Evolutionary conservation across 2,888 invertebrate species (phyloP).

Genomic region (Melinaea menophilus): DNA sequence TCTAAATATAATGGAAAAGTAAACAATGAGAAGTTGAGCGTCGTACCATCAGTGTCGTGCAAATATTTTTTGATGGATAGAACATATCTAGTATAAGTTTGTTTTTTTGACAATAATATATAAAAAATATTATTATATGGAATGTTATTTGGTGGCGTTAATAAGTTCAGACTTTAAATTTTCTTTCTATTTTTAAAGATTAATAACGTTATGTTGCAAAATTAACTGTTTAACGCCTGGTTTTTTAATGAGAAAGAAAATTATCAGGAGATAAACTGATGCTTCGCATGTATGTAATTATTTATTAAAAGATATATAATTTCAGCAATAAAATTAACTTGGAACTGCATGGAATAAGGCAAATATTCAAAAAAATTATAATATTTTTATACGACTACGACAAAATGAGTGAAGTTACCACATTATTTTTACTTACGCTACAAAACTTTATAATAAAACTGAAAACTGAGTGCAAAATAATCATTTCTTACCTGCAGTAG

Average conservation of each 20-base stretch:
- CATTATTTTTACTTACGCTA: constrained; percentile 48
- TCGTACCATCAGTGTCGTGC: constrained; percentile 34
- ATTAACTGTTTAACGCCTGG: too few relatives aligned
- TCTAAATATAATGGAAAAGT: constrained; percentile 60
- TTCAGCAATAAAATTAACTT: constrained; percentile 9
- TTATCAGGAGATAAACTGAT: too few relatives aligned
- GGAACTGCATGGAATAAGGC: constrained; percentile 15
- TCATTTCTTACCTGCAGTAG: constrained; percentile 11
- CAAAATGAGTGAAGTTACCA: constrained; percentile 55
- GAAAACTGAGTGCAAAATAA: constrained; percentile 15
- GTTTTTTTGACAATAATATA: not conserved
- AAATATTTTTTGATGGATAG: constrained; percentile 32
- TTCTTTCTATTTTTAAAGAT: too few relatives aligned
- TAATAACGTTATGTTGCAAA: too few relatives aligned
- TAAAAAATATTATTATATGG: too few relatives aligned
- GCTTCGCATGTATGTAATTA: too few relatives aligned
- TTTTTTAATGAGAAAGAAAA: too few relatives aligned
- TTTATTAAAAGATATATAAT: too few relatives aligned
- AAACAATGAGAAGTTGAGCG: constrained; percentile 40
- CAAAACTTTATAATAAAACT: constrained; percentile 35
- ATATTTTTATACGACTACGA: constrained; percentile 42
- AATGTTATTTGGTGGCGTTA: too few relatives aligned
- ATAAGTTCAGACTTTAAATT: too few relatives aligned
- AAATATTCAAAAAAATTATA: constrained; percentile 49
- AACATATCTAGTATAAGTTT: not conserved